Evolutionary conservation across 2,797 vertebrate species (phyloP).

Genomic region (Nothura maculosa): DNA sequence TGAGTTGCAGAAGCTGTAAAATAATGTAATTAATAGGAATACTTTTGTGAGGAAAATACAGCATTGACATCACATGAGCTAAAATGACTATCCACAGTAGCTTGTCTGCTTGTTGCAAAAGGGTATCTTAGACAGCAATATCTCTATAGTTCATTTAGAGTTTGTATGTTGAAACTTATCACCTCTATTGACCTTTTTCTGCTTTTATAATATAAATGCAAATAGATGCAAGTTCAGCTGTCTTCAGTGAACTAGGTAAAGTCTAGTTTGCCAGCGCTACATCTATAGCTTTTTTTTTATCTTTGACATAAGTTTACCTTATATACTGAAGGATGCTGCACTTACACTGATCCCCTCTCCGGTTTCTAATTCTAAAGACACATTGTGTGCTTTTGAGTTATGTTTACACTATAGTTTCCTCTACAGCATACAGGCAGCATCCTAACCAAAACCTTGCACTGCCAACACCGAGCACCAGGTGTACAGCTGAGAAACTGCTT

Average conservation of each 20-base stretch:
- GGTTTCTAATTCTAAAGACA: background rate
- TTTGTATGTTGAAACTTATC: background rate
- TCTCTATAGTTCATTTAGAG: background rate
- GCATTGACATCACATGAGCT: background rate
- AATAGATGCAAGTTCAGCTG: background rate
- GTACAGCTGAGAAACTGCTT: accelerated
- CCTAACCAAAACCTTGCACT: background rate
- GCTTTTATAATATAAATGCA: background rate
- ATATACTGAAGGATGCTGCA: background rate
- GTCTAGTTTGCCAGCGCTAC: background rate
- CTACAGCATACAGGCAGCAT: background rate
- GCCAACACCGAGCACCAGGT: background rate
- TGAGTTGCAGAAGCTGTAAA: background rate
- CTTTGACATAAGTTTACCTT: background rate
- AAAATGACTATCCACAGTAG: background rate
- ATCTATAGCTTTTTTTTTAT: background rate
- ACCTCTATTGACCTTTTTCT: background rate
- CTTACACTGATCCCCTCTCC: background rate
- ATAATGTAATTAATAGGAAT: background rate
- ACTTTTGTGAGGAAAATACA: background rate
- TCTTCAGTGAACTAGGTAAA: background rate
- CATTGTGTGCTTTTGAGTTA: background rate
- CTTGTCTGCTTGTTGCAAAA: background rate
- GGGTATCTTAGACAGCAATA: background rate
- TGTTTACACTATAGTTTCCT: background rate